Evolutionary conservation across 2,113 vertebrate species (phyloP), one percentile per base, ranked within the genome.

Genomic region (Pholis gunnellus): DNA sequence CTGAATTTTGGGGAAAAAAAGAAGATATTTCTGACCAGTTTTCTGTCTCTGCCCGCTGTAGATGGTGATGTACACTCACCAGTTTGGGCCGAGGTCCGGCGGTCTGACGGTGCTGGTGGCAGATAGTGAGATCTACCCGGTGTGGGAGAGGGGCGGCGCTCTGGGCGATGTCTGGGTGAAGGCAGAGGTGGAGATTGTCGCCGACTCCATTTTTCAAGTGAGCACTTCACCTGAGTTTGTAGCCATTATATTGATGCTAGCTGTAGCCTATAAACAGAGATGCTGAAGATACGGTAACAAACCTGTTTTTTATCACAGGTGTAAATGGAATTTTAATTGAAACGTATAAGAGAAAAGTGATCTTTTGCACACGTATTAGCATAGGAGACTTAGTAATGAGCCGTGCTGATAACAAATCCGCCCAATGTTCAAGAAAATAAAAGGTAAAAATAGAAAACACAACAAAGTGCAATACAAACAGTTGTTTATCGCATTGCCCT

Each of bases 1-100:
- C 44, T 1, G 15, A 48, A 59, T 59, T 54, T 54, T 52, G n/a
- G n/a, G n/a, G 50, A 27, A 14, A 61, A n/a, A 34, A 17, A 18
- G 9, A 1, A 57, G 1, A 31, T 61, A 20, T 34, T 61, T 61
- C 29, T 10, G 0, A 57, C 0, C 0, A 1, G 4, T 56, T 44
- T 72, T 20, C 38, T 73, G 6, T 29, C 20, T 69, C 22, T 61
- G 6, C 57, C 61, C 3, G 0, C 78, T 84, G 17, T 80, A 99
- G 97, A 95, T 99, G 8, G 81, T 96, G 57, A 95, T 99, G 86
- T 99, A 99, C 85, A 94, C 91, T 40, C 94, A 97, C 86, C 95
- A 98, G 88, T 96, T 96, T 0, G 97, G 97, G 7, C 96, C 96
- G 0, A 70, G 93, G 75, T 90, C 90, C 0, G 92, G 94, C 31